A percentile compares a stretch with the other conserved stretches of the same genome.
phyloP scores from a whole-genome alignment of 2,113 vertebrate species.

The Cnemophilus loriae region DNA sequence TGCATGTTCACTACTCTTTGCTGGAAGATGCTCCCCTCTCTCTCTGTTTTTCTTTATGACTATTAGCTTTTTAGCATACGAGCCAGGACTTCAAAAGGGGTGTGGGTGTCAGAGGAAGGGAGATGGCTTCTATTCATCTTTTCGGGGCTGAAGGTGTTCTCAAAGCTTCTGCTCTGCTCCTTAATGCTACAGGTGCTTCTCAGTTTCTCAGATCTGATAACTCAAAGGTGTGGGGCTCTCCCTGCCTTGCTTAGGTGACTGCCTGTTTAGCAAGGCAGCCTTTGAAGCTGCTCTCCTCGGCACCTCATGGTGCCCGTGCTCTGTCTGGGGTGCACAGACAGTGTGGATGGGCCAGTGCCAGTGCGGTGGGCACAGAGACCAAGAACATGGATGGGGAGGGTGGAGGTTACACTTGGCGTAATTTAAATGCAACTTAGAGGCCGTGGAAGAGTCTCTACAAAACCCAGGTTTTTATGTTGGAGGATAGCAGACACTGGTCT shows the following conservation, averaged over 20 bases:
- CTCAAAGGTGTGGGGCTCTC: neutral
- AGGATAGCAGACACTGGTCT: neutral
- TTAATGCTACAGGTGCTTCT: neutral
- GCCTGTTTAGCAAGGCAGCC: neutral
- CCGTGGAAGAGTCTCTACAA: neutral
- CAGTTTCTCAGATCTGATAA: neutral
- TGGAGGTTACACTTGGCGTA: neutral
- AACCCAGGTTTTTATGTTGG: fast-evolving
- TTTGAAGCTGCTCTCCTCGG: neutral
- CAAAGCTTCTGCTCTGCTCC: neutral
- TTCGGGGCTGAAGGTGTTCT: neutral
- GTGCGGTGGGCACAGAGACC: neutral
- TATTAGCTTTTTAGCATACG: neutral
- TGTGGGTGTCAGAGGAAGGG: neutral
- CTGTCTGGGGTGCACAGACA: neutral
- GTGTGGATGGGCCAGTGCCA: neutral
- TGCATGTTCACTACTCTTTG: neutral
- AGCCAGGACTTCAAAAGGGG: neutral
- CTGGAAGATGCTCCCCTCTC: neutral
- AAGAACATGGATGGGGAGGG: fast-evolving
- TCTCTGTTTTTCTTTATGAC: neutral
- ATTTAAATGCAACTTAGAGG: neutral
- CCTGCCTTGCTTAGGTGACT: neutral
- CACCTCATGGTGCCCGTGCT: fast-evolving
- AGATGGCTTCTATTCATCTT: neutral